Evolutionary conservation across 2,113 vertebrate species (phyloP).

Genomic region (Eolophus roseicapilla): DNA sequence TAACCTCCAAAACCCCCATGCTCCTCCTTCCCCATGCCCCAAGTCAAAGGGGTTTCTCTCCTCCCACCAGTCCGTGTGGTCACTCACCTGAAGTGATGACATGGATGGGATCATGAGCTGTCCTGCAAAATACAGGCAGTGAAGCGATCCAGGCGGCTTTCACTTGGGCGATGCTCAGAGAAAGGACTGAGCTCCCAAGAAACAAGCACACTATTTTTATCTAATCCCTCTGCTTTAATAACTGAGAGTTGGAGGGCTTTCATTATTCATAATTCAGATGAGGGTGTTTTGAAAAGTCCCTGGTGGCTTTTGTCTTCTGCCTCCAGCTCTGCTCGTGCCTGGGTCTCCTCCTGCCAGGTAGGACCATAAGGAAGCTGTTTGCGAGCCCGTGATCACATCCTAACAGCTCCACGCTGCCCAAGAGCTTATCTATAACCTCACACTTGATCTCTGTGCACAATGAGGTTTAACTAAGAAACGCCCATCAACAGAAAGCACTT

Average conservation of each 20-base stretch:
- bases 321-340: neutral
- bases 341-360: neutral
- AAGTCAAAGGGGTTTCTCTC: neutral
- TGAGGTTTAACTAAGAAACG: neutral
- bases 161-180: neutral
- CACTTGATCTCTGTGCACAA: neutral
- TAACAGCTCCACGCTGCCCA: neutral
- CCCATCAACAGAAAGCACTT: neutral
- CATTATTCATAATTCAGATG: constrained; percentile 47
- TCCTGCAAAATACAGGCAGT: neutral
- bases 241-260: constrained; percentile 59
- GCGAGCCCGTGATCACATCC: neutral
- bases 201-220: constrained; percentile 57
- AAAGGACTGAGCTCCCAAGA: constrained; percentile 1
- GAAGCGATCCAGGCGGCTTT: neutral
- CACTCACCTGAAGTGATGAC: neutral
- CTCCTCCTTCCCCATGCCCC: neutral
- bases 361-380: neutral
- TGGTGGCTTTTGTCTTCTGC: constrained; percentile 48
- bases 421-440: neutral
- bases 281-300: constrained; percentile 24
- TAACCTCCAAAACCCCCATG: neutral
- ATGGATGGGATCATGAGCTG: fast-evolving
- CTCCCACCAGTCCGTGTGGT: fast-evolving
- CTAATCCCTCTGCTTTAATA: constrained; percentile 53